Evolutionary conservation across 2,113 vertebrate species (phyloP).

Genomic region (Phainopepla nitens): DNA sequence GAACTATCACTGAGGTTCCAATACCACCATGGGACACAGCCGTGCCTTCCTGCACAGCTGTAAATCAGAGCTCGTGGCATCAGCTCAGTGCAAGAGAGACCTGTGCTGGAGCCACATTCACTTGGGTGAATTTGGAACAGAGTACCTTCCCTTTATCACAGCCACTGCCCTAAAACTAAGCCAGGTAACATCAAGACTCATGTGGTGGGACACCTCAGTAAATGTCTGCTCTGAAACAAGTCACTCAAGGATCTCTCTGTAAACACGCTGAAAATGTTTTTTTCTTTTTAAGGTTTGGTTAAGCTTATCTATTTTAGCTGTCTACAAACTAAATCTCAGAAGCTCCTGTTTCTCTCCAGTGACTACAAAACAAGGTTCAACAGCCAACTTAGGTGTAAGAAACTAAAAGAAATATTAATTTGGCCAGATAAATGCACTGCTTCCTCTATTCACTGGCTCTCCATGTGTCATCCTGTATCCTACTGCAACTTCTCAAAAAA

Average conservation of each 20-base stretch:
- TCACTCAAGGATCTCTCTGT: neutral
- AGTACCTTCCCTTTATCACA: neutral
- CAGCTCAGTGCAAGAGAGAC: neutral
- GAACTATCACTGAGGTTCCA: neutral
- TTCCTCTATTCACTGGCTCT: neutral
- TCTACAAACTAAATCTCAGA: neutral
- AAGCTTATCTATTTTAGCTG: neutral
- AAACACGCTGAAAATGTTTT: neutral
- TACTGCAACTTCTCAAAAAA: neutral
- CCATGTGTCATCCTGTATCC: neutral
- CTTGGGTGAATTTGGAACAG: neutral
- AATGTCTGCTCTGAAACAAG: neutral
- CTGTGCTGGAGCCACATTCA: neutral
- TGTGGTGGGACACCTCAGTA: neutral
- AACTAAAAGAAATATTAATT: neutral
- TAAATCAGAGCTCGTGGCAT: neutral
- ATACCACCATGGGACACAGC: neutral
- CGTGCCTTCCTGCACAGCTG: neutral
- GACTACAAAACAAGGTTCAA: neutral
- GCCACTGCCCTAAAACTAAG: neutral
- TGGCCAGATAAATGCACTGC: neutral
- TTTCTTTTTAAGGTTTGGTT: neutral
- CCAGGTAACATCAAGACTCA: neutral
- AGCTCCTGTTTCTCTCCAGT: neutral
- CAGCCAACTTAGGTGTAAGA: neutral